phyloP scores from a whole-genome alignment of 2,797 vertebrate species.

The Ctenosaura bakeri region DNA sequence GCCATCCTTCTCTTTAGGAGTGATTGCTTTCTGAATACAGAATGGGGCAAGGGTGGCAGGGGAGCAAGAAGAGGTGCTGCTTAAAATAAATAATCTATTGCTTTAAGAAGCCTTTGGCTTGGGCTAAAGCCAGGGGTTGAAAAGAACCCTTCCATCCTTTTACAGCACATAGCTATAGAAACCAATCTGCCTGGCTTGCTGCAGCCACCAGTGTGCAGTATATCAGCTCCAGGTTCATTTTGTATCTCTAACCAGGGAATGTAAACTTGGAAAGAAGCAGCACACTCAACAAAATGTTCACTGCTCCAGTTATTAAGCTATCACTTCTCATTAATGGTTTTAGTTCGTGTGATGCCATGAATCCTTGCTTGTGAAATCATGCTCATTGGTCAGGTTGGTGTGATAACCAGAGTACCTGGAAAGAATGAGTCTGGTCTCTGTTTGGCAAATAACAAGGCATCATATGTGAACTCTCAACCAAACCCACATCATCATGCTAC shows the following conservation, averaged over 20 bases:
- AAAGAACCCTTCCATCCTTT: conserved; percentile 28
- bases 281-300: not conserved
- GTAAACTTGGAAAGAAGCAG: conserved; percentile 30
- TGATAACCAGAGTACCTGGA: not conserved
- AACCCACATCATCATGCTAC: not conserved
- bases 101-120: conserved; percentile 29
- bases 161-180: conserved; percentile 2
- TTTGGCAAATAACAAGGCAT: not conserved
- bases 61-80: not conserved
- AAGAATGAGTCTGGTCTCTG: not conserved
- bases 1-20: conserved; percentile 3
- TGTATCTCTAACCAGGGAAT: conserved; percentile 14
- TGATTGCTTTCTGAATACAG: conserved; percentile 12
- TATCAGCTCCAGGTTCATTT: conserved; percentile 28
- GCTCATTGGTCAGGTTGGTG: not conserved
- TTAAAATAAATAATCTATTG: conserved; percentile 34
- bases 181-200: conserved; percentile 22
- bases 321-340: conserved; percentile 30
- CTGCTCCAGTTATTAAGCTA: conserved; percentile 16
- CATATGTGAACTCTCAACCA: not conserved
- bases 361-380: not conserved
- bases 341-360: not conserved
- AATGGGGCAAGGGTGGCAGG: not conserved
- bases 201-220: conserved; percentile 28
- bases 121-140: conserved; percentile 37